phyloP scores from a whole-genome alignment of 2,888 invertebrate species.

The Drosophila demipolita region DNA sequence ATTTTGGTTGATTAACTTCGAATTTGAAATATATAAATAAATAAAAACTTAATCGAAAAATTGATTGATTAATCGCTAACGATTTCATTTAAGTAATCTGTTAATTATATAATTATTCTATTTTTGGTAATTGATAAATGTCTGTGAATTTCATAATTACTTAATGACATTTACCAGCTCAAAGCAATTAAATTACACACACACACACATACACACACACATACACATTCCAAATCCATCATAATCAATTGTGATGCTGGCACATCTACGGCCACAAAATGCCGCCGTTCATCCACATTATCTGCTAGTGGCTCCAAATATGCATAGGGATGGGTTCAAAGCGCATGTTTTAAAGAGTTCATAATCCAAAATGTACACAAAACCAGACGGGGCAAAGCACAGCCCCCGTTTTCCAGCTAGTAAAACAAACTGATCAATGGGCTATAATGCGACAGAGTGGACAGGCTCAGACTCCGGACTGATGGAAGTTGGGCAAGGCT shows the following conservation, averaged over 20 bases:
- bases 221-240: conserved; percentile 33
- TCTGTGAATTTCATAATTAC: neutral
- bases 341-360: conserved; percentile 62
- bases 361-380: conserved; percentile 69
- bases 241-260: conserved; percentile 43
- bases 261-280: conserved; percentile 23
- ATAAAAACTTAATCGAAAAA: neutral
- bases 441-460: conserved; percentile 55
- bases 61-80: neutral
- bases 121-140: neutral
- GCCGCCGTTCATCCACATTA: conserved; percentile 18
- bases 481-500: conserved; percentile 21
- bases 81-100: no score
- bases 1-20: neutral
- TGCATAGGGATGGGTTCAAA: conserved; percentile 19
- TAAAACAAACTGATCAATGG: conserved; percentile 80
- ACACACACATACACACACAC: conserved; percentile 5
- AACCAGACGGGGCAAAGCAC: conserved; percentile 37
- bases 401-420: conserved; percentile 42
- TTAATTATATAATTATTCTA: no score
- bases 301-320: neutral
- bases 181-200: conserved; percentile 1
- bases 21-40: neutral
- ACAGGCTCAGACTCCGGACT: neutral
- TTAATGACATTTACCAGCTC: conserved; percentile 1